Base-by-base conservation (phyloP, 92 coral and sea anemone genomes). In the Paragorgia papillata region DNA sequence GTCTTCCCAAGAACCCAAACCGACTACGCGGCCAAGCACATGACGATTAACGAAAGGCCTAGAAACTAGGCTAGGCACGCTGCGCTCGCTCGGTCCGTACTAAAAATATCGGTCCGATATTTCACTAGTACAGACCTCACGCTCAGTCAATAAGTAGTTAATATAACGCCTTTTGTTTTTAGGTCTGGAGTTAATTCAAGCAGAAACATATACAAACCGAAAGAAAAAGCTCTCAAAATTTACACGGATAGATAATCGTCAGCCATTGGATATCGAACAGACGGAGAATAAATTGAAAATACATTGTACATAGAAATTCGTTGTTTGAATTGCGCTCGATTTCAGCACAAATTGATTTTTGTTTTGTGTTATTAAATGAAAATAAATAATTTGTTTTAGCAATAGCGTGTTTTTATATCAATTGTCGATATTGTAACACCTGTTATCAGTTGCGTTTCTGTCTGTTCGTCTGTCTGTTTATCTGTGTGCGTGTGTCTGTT, bases 181-280 rank as follows among this genome's bases (percentile, higher is more conserved):
- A 71, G 78, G 25, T 51, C 78, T 18, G 46, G 61, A 10, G 41
- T 7, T 21, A 44, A 0, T 33, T 1, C 55, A 1, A 68, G 37
- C 64, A 30, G 58, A 39, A 20, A 40, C 4, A 28, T 64, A 21
- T 71, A 71, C 64, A 71, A 71, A 37, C 78, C 78, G 29, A 90
- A 84, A 56, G 97, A 90, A 80, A 85, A 63, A 80, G 97, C 97
- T 0, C 85, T 90, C 37, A 90, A 90, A 79, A 90, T 90, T 39
- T 90, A 90, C 79, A 90, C 91, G 19, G 92, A 90, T 50, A 91
- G 87, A 26, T 71, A 29, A 71, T 14, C 30, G 4, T 7, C 22
- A 15, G 33, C 10, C 62, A 3, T 17, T 7, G 3, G 22, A 28
- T 14, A 22, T 8, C 7, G 22, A 56, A 22, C 62, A 13, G 12